phyloP scores from a whole-genome alignment of 1,140 invertebrate genomes.

The Amyelois transitella region DNA sequence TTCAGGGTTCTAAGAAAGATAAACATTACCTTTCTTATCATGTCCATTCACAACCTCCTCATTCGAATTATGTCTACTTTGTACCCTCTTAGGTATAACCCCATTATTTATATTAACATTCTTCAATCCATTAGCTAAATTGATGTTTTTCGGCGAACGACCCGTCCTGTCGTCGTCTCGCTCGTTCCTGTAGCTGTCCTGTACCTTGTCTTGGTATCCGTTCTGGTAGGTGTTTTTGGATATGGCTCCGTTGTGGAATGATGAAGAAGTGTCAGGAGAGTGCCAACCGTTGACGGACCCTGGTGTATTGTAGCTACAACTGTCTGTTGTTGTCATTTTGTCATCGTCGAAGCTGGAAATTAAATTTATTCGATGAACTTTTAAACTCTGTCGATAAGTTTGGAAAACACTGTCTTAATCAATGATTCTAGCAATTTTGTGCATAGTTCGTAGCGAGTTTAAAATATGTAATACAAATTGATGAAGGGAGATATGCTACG shows the following conservation, averaged over 20 bases:
- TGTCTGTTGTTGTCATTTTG: constrained; percentile 71
- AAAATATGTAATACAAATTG: no score
- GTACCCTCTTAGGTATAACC: constrained; percentile 50
- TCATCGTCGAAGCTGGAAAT: constrained; percentile 71
- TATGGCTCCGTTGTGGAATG: constrained; percentile 61
- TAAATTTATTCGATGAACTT: not conserved
- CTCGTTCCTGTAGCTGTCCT: constrained; percentile 41
- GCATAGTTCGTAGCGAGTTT: no score
- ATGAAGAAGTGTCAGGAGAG: constrained; percentile 54
- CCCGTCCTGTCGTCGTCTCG: constrained; percentile 47
- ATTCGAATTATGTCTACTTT: constrained; percentile 51
- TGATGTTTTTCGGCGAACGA: constrained; percentile 62
- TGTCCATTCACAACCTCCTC: constrained; percentile 56
- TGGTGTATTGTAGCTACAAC: constrained; percentile 68
- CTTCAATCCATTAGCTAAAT: constrained; percentile 58
- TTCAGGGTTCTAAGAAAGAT: no score
- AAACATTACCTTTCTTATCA: constrained; percentile 61
- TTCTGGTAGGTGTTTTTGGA: constrained; percentile 60
- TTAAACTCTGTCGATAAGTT: no score
- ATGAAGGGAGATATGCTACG: no score
- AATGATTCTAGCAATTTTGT: no score
- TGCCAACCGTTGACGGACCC: constrained; percentile 73
- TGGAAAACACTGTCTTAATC: no score
- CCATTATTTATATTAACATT: constrained; percentile 65
- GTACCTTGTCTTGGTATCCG: constrained; percentile 54